Conservation (phyloP, 2,113 vertebrate genomes). For the Hemiprocne comata region DNA sequence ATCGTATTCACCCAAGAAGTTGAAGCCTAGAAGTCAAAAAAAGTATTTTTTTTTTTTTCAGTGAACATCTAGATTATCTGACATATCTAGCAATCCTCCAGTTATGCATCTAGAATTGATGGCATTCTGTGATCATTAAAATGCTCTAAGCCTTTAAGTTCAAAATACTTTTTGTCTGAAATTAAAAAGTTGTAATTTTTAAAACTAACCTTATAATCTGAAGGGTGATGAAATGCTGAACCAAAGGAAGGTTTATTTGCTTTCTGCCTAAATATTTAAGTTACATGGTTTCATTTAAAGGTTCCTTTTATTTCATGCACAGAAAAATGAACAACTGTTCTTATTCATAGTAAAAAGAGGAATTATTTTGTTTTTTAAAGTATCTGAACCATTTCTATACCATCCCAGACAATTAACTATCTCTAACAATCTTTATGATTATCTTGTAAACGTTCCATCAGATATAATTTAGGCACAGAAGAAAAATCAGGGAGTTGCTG, state of each 20-base stretch:
- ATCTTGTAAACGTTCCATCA: background rate
- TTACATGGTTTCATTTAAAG: background rate
- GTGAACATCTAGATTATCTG: background rate
- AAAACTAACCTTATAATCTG: background rate
- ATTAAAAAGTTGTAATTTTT: background rate
- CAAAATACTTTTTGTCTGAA: background rate
- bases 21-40: background rate
- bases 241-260: background rate
- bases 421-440: background rate
- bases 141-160: background rate
- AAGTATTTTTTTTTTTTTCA: background rate
- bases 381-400: background rate
- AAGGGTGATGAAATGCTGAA: background rate
- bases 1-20: background rate
- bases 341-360: background rate
- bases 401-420: background rate
- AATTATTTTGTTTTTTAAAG: background rate
- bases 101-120: background rate
- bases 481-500: background rate
- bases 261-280: background rate
- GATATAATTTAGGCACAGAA: background rate
- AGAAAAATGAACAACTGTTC: background rate
- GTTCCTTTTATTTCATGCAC: background rate
- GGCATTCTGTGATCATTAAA: background rate
- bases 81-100: background rate